A percentile compares a stretch with the other conserved stretches of the same genome.
Evolutionary conservation across 1,140 invertebrate genomes (phyloP).

Genomic region (Hylaeus anthracinus): DNA sequence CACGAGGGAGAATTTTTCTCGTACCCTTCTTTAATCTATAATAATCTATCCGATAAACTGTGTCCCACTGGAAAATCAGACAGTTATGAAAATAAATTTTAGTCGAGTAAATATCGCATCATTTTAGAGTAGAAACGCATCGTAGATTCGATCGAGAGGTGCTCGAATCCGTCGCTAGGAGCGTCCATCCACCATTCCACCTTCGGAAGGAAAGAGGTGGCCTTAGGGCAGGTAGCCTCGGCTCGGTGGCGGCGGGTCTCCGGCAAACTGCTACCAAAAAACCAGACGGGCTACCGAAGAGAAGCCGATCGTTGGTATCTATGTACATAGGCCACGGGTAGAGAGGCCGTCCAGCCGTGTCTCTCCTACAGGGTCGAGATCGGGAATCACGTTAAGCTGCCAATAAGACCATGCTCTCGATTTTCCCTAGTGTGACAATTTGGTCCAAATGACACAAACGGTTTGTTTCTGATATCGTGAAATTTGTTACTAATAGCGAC

Average conservation of each 20-base stretch:
- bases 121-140: not conserved
- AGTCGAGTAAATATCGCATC: too few species aligned
- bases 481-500: too few species aligned
- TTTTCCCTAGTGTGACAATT: too few species aligned
- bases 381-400: not conserved
- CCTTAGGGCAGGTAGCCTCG: constrained; percentile 63
- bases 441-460: too few species aligned
- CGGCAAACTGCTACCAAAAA: constrained; percentile 76
- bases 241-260: constrained; percentile 63
- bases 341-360: constrained; percentile 37
- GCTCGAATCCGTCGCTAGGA: constrained; percentile 50
- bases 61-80: too few species aligned
- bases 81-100: too few species aligned
- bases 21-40: too few species aligned
- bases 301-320: constrained; percentile 64
- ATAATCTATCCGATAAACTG: too few species aligned
- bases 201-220: constrained; percentile 66
- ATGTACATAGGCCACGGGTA: constrained; percentile 50
- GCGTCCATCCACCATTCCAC: constrained; percentile 59
- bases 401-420: too few species aligned
- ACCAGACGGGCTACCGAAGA: constrained; percentile 76
- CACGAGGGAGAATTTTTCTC: too few species aligned
- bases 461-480: too few species aligned
- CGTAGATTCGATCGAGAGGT: not conserved
- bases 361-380: constrained; percentile 23